Evolutionary conservation across 2,888 invertebrate species (phyloP), one percentile per base, ranked within the genome.

Genomic region (Sarcophaga caerulescens): DNA sequence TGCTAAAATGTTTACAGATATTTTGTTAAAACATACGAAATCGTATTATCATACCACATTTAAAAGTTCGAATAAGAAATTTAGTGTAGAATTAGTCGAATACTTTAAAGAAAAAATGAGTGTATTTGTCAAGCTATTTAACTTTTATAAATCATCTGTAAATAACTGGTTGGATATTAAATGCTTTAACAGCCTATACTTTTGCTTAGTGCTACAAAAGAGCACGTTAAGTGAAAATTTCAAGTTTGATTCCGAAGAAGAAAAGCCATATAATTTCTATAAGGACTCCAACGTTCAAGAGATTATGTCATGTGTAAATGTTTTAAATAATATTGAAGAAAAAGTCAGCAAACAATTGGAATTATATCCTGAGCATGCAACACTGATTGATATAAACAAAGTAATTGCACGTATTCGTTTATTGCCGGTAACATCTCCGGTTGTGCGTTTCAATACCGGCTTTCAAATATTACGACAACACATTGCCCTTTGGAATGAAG

Each of bases 331-430:
- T 81, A 94, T 98, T n/a, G 94, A 94, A 85, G 91, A 92, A 2
- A 94, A 95, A 71, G 95, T 96, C 0, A 92, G 94, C 12, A 94
- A 95, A 68, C 93, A 98, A 70, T 93, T 97, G 47, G 93, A 94
- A 0, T 95, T 97, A 89, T 99, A 98, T 97, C 97, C 98, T 0
- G 98, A 97, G 87, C 97, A 99, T 94, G 98, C 99, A 0, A 96
- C 97, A 0, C 93, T 99, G 59, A 95, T 95, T 90, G 96, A 97
- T 93, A 96, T 97, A 85, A 89, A 90, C 63, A 88, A 90, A 35
- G 91, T 93, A 5, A 94, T 95, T 87, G 93, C 94, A 8, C 95
- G 97, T 82, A 94, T 96, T 4, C 94, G 95, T 11, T 93, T 96
- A 85, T 95, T 99, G 92, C 94, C 97, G 0, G 94, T 98, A 0